Evolutionary conservation across 2,888 invertebrate genomes (phyloP).

Genomic region (Stenolophus ochropezus): DNA sequence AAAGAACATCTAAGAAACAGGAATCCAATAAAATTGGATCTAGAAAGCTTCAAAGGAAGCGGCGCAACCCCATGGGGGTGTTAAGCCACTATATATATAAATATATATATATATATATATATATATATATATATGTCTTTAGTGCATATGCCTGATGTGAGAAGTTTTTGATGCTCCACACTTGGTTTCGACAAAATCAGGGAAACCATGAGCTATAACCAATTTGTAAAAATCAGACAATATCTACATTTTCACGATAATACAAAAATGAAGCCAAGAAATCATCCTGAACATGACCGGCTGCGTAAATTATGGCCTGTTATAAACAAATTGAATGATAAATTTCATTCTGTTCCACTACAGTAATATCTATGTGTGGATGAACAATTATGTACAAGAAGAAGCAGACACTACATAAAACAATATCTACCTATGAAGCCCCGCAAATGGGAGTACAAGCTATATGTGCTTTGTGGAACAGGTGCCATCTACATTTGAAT

Average conservation of each 20-base stretch:
- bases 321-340: slow-evolving; percentile 66
- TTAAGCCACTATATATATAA: no score
- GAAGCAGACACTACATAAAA: background rate
- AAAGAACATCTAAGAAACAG: no score
- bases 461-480: background rate
- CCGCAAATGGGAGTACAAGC: background rate
- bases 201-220: slow-evolving; percentile 62
- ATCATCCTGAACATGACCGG: slow-evolving; percentile 65
- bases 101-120: no score
- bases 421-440: background rate
- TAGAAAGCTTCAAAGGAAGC: no score
- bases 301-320: slow-evolving; percentile 66
- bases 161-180: slow-evolving; percentile 63
- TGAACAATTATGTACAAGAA: slow-evolving; percentile 62
- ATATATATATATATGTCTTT: slow-evolving; percentile 39
- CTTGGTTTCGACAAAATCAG: slow-evolving; percentile 62
- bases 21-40: no score
- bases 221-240: slow-evolving; percentile 64
- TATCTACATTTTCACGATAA: slow-evolving; percentile 67
- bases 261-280: slow-evolving; percentile 63
- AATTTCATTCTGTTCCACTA: slow-evolving; percentile 66
- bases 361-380: slow-evolving; percentile 66
- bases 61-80: no score
- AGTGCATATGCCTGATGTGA: slow-evolving; percentile 40
- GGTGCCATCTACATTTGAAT: no score